phyloP scores from a whole-genome alignment of 1,140 invertebrate species.

The Euschistus heros region DNA sequence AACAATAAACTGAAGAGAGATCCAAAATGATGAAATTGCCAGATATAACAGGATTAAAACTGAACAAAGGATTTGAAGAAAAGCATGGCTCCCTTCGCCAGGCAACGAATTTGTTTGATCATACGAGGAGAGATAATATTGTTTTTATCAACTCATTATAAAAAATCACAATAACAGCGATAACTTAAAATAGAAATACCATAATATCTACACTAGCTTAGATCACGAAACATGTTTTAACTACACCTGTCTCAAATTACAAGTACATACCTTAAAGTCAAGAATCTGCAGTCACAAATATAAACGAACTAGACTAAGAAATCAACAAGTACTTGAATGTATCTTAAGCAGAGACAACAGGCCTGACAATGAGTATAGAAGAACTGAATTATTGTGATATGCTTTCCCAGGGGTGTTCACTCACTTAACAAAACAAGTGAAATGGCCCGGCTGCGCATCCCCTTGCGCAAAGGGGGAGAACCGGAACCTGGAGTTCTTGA shows the following conservation, averaged over 20 bases:
- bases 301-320: not conserved
- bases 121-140: no score
- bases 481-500: not conserved
- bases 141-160: no score
- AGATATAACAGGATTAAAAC: not conserved
- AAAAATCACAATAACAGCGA: no score
- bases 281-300: not conserved
- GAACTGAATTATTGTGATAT: not conserved
- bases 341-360: not conserved
- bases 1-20: no score
- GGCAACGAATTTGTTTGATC: no score
- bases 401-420: not conserved
- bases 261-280: slow-evolving; percentile 13
- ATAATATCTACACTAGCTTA: no score
- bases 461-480: slow-evolving; percentile 10
- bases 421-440: slow-evolving; percentile 15
- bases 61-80: not conserved
- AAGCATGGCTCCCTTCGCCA: slow-evolving; percentile 1
- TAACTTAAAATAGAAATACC: no score
- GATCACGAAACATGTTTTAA: slow-evolving; percentile 13
- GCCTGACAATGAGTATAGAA: not conserved
- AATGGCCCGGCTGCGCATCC: slow-evolving; percentile 8
- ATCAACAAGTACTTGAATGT: not conserved
- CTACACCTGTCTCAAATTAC: not conserved
- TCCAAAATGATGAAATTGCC: no score